These are phyloP conservation scores for Meliscaeva auricollis DNA, from an alignment of 2,888 invertebrate species.

Conservation along the genomic window DNA sequence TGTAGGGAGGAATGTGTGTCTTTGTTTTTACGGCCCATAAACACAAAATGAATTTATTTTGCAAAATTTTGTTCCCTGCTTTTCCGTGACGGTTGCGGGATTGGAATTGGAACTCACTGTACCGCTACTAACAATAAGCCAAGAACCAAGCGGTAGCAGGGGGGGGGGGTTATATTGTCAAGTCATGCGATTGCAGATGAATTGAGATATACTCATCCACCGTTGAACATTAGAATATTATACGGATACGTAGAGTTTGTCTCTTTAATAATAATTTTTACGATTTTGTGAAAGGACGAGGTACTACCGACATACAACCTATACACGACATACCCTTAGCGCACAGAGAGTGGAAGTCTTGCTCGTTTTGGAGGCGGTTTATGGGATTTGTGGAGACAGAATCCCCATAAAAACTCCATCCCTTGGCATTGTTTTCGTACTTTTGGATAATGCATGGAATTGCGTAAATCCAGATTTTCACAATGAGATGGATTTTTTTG, in stretches of 20 bases:
- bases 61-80: slow-evolving; percentile 45
- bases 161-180: slow-evolving; percentile 57
- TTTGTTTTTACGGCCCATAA: slow-evolving; percentile 76
- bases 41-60: slow-evolving; percentile 76
- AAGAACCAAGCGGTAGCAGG: too few species aligned
- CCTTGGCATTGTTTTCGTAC: slow-evolving; percentile 46
- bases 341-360: neutral
- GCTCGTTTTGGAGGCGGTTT: slow-evolving; percentile 50
- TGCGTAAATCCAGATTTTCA: slow-evolving; percentile 68
- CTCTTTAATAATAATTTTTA: slow-evolving; percentile 74
- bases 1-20: slow-evolving; percentile 64
- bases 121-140: slow-evolving; percentile 6
- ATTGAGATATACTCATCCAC: slow-evolving; percentile 62
- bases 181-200: slow-evolving; percentile 69
- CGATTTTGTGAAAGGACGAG: slow-evolving; percentile 62
- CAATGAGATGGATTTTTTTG: slow-evolving; percentile 36
- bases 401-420: slow-evolving; percentile 56
- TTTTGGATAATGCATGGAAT: slow-evolving; percentile 69
- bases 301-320: slow-evolving; percentile 2
- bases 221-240: slow-evolving; percentile 64
- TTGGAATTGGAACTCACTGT: slow-evolving; percentile 8
- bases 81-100: slow-evolving; percentile 23
- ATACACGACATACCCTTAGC: slow-evolving; percentile 5
- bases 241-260: slow-evolving; percentile 56
- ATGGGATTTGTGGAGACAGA: slow-evolving; percentile 55